Evolutionary conservation across 2,888 invertebrate genomes (phyloP).

Genomic region (Euplagia quadripunctaria): DNA sequence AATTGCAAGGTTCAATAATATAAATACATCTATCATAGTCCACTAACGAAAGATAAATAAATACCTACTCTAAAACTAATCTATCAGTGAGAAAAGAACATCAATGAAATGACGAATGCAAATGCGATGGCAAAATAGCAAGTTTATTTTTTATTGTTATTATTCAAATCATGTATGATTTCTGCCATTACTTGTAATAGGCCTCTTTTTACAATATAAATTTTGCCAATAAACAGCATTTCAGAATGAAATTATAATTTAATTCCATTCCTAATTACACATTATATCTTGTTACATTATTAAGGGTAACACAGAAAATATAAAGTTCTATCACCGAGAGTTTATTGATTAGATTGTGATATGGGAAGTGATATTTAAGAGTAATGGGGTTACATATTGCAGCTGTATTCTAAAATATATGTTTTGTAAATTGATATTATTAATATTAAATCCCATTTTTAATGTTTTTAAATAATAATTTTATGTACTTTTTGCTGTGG

Average conservation of each 20-base stretch:
- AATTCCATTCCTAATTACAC: neutral
- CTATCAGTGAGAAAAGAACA: neutral
- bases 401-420: neutral
- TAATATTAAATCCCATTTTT: neutral
- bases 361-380: neutral
- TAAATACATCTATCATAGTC: no score
- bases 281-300: neutral
- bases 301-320: neutral
- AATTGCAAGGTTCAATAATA: neutral
- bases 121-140: neutral
- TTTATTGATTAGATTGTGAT: neutral
- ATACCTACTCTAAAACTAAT: neutral
- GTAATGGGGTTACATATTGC: neutral
- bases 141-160: neutral
- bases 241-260: no score
- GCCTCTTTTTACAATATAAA: neutral
- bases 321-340: neutral
- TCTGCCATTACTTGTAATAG: neutral
- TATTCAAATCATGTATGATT: neutral
- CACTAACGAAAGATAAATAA: neutral
- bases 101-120: neutral
- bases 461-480: neutral
- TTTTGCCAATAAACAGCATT: no score
- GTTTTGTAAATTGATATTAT: neutral
- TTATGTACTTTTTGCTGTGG: slow-evolving; percentile 1